Base-by-base conservation (phyloP, 2,797 vertebrate species). In the Naso thynnoides region DNA sequence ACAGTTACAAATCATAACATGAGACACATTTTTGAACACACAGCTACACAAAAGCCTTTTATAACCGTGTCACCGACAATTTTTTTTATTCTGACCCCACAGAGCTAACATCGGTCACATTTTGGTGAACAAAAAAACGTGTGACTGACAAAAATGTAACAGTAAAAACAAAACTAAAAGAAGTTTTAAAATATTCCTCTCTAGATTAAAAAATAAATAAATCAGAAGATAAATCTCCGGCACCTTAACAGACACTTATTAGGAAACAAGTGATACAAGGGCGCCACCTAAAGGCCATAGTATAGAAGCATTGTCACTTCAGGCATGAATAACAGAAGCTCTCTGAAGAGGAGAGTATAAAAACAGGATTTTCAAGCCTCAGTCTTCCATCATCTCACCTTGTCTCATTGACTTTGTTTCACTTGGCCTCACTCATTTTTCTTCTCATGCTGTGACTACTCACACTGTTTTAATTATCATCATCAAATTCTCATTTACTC, bases 241-340 rank as follows among this genome's bases (percentile, higher is more conserved):
- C 64, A 81, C 70, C 81, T 78, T 56, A 63, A 81, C 56, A 84
- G 82, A 76, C 54, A 69, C 29, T 47, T 44, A 42, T 66, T 68
- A 64, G 21, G 53, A 89, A 85, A 88, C 15, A 79, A 42, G 26
- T 65, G 76, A 79, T 42, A 64, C 36, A 85, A 85, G 60, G 63
- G 64, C 18, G 18, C 78, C 86, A 79, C 78, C 83, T 89, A 67
- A 73, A 86, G 86, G 83, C 86, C 79, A 79, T 78, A 65, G 59
- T 86, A 82, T 81, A 73, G 85, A 89, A 90, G 59, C 73, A 60
- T 81, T n/a, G 7, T 77, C 33, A 68, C 75, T 64, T 78, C 54
- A 77, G 64, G 48, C 58, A 73, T 68, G 63, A 55, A 16, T 69
- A 68, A 71, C 57, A 72, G 18, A 10, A 39, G 45, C 48, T 44